Evolutionary conservation across 1,140 invertebrate genomes (phyloP).

Genomic region (Zelostemma sp.): DNA sequence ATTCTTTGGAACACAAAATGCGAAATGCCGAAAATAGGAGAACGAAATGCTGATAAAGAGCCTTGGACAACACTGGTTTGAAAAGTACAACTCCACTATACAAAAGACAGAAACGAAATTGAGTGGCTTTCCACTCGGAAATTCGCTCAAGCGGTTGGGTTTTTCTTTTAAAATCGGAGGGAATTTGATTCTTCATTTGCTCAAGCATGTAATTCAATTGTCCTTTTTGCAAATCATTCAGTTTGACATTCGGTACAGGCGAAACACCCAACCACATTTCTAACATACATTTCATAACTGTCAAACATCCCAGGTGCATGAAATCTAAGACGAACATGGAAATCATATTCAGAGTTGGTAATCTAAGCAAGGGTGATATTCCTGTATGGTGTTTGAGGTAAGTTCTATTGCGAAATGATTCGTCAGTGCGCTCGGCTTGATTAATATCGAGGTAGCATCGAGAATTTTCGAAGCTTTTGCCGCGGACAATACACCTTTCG

Average conservation of each 20-base stretch:
- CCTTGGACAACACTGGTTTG: not conserved
- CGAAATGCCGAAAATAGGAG: not conserved
- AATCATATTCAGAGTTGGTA: not conserved
- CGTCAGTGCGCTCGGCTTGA: constrained; percentile 9
- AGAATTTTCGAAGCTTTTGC: not conserved
- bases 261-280: not conserved
- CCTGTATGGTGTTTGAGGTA: constrained; percentile 14
- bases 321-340: not conserved
- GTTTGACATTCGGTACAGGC: not conserved
- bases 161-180: not conserved
- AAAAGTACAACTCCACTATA: not conserved
- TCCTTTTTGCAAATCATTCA: not conserved
- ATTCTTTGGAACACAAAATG: not conserved
- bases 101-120: not conserved
- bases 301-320: not conserved
- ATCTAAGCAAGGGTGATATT: not conserved
- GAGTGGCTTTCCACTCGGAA: not conserved
- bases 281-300: not conserved
- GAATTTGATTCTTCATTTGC: constrained; percentile 2
- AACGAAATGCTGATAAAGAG: not conserved
- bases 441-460: constrained; percentile 10
- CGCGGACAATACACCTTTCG: constrained; percentile 17
- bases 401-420: constrained; percentile 12
- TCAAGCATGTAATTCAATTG: constrained; percentile 2
- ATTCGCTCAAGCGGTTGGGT: not conserved